Conservation (phyloP, 2,113 vertebrate genomes). For the Channa maculata region DNA sequence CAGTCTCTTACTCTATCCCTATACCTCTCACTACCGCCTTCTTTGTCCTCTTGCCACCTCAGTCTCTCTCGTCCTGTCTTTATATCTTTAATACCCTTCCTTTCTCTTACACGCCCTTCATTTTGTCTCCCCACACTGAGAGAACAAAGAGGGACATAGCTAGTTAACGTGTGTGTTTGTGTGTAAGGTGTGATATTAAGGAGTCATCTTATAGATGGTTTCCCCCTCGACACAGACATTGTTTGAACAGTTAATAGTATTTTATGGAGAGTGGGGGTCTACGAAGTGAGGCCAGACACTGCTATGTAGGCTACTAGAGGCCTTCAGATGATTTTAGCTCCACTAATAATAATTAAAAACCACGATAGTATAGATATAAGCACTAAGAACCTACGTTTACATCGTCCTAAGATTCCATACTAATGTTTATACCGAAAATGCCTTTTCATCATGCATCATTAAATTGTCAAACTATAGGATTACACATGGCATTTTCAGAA, state of each 20-base stretch:
- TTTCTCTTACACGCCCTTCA: slow-evolving; percentile 38
- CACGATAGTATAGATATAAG: neutral
- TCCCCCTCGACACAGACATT: slow-evolving; percentile 15
- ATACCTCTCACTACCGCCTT: slow-evolving; percentile 43
- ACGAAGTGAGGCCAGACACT: neutral
- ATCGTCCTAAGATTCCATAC: neutral
- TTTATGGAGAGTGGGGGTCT: neutral
- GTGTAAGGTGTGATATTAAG: neutral
- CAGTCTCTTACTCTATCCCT: slow-evolving; percentile 48
- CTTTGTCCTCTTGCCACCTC: slow-evolving; percentile 44
- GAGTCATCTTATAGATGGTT: slow-evolving; percentile 14
- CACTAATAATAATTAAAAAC: neutral
- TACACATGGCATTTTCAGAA: too few relatives aligned
- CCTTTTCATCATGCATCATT: too few relatives aligned
- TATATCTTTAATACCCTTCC: slow-evolving; percentile 39
- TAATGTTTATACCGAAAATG: too few relatives aligned
- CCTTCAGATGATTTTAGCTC: neutral
- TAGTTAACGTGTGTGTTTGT: slow-evolving; percentile 35
- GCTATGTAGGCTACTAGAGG: neutral
- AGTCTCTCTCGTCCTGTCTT: slow-evolving; percentile 37
- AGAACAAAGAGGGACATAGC: slow-evolving; percentile 64
- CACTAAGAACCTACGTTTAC: neutral
- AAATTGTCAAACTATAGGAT: too few relatives aligned
- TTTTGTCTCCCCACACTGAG: slow-evolving; percentile 31
- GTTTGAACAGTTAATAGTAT: slow-evolving; percentile 5